Evolutionary conservation across 1,140 invertebrate species (phyloP), one percentile per base, ranked within the genome.

Genomic region (Zaprionus lachaisei): DNA sequence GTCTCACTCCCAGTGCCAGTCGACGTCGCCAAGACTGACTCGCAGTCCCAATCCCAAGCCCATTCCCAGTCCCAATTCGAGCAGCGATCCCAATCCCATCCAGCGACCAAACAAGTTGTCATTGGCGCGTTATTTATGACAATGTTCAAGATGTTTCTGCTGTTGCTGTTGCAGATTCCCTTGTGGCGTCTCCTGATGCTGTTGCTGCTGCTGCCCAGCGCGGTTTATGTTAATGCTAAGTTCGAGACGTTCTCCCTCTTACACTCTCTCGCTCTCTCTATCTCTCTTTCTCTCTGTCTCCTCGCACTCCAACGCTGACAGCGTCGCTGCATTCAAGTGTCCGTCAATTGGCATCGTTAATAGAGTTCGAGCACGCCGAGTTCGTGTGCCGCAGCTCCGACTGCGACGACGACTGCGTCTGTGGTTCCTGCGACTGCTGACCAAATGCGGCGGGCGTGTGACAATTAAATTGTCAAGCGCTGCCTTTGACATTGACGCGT

Each of bases 91-190:
- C 72, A 63, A 68, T 70, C 62, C 62, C 72, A 70, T 24, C 74
- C 34, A 60, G 72, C 26, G 60, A 69, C 65, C 84, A 84, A 87
- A 81, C 84, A 87, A 89, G 84, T 87, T 87, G 84, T 90, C 85
- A 85, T 82, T 90, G 85, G 80, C 85, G 79, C 82, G 85, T 90
- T 90, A 90, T 90, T 90, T 90, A 90, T 90, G 85, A 90, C 86
- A 90, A 85, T 91, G 86, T 91, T 90, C 82, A 76, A 80, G 84
- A 87, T 89, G 84, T 86, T 89, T 74, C 80, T 80, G 80, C 47
- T 44, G 38, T 20, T 38, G 31, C 55, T 41, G 41, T 51, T 66
- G 60, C 61, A 15, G 26, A n/a, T 17, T 17, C 47, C 37, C 62
- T 74, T 41, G 58, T 68, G 49, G 51, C 80, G 47, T 77, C 72